Conservation (phyloP, 2,113 vertebrate genomes). For the Corythaixoides concolor region DNA sequence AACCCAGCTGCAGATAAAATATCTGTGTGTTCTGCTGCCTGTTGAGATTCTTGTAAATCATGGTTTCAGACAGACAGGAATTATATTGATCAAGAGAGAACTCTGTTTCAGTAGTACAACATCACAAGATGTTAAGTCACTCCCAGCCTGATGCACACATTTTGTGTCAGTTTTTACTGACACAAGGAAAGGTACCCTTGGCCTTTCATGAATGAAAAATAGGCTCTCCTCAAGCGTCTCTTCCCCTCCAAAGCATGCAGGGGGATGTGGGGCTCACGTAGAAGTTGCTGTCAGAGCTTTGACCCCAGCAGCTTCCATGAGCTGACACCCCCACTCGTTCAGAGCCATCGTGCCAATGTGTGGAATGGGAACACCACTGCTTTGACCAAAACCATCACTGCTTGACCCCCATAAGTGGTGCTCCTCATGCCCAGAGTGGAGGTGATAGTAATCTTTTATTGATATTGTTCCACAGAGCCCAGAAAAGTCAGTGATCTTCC, state of each 20-base stretch:
- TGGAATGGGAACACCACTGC: neutral
- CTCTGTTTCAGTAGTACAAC: neutral
- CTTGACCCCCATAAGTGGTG: neutral
- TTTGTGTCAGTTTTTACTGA: neutral
- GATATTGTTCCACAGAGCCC: neutral
- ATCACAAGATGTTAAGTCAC: neutral
- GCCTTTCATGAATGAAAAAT: neutral
- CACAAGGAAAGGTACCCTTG: neutral
- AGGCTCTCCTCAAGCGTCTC: neutral
- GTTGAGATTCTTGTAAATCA: neutral
- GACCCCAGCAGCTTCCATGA: neutral
- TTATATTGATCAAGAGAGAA: neutral
- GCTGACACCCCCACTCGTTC: rapidly evolving
- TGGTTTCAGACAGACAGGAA: neutral
- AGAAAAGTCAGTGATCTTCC: neutral
- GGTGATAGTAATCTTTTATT: neutral
- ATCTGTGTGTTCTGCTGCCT: neutral
- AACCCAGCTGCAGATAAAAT: neutral
- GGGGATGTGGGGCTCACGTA: neutral
- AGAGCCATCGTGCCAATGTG: rapidly evolving
- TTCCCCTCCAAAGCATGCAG: neutral
- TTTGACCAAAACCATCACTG: neutral
- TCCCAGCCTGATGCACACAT: neutral
- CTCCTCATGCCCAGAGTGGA: neutral
- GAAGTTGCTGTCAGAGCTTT: neutral